phyloP scores from a whole-genome alignment of 92 coral and sea anemone species.

The Phenganax stokvisi region DNA sequence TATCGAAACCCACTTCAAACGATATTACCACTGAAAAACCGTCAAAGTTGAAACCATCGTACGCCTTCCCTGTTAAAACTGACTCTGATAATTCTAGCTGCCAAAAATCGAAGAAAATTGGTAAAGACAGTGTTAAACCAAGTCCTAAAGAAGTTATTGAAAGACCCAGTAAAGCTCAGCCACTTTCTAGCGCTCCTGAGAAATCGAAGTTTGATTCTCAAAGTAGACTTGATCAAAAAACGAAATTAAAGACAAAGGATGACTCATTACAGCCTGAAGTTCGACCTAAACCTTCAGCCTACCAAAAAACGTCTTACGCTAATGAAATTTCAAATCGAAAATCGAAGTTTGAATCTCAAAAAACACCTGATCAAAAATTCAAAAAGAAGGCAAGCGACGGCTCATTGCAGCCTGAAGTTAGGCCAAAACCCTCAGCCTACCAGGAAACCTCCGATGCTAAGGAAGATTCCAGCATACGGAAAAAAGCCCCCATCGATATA shows the following conservation, averaged over 20 bases:
- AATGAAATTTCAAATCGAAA: not conserved
- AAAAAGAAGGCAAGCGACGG: too few relatives aligned
- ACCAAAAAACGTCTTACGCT: not conserved
- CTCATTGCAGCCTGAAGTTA: too few relatives aligned
- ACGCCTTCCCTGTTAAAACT: not conserved
- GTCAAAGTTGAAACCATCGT: not conserved
- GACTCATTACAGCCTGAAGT: not conserved
- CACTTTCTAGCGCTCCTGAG: constrained; percentile 3
- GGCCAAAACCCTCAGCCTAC: too few relatives aligned
- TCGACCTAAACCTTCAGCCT: constrained; percentile 1
- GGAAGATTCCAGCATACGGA: not conserved
- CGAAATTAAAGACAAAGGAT: not conserved
- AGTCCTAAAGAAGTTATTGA: not conserved
- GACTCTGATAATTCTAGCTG: not conserved
- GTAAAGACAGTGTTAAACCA: not conserved
- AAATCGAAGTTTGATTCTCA: not conserved
- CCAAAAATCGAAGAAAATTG: not conserved
- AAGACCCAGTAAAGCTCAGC: not conserved
- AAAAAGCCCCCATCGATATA: constrained; percentile 25
- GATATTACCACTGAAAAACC: constrained; percentile 11
- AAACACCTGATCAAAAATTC: too few relatives aligned
- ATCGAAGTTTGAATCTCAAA: not conserved
- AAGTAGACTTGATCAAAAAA: not conserved
- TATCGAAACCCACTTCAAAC: not conserved
- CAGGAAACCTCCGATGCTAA: not conserved